Evolutionary conservation across 2,797 vertebrate species (phyloP), one percentile per base, ranked within the genome.

Genomic region (Megaceryle alcyon): DNA sequence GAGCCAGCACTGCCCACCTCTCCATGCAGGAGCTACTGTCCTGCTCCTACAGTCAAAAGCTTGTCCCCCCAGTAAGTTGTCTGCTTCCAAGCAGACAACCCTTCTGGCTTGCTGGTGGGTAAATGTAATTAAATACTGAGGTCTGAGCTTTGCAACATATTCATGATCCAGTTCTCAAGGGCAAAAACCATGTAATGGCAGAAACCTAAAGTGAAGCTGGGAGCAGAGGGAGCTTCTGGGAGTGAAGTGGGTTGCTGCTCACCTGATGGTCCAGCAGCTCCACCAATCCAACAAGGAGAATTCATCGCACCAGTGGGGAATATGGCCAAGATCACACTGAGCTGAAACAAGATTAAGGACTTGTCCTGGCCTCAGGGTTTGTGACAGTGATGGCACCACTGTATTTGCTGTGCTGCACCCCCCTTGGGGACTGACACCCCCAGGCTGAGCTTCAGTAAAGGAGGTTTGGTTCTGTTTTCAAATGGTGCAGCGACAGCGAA

Each of bases 351-450:
- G 39, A 41, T 41, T 41, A 41, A 41, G 41, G 41, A 41, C 41
- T 41, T 41, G 39, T 41, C 41, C 41, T 41, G 41, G 41, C 41
- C 41, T 41, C 14, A 15, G 31, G 35, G 31, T 63, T 57, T 49
- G 66, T 26, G 51, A 11, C 12, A 1, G 66, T 6, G 14, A 18
- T 6, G 12, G 66, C 16, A 3, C 33, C 14, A 2, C 33, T 0
- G 1, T 13, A 4, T 39, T 35, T 33, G 18, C 44, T 3, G 8
- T 16, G 9, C 29, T 25, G 7, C 68, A 49, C 39, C 37, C 22
- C 12, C 4, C 59, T 22, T 28, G 2, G 7, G 15, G 21, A 16
- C 22, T 5, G 10, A 9, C 43, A 25, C 10, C 28, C 12, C 31
- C 15, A 5, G 8, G 60, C 70, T 60, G 56, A 22, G 51, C 49